Percentiles rank a stretch among this genome's conserved stretches.
These are phyloP conservation scores for Montipora efflorescens DNA, from an alignment of 64 coral and sea anemone genomes.

Conservation along the genomic window DNA sequence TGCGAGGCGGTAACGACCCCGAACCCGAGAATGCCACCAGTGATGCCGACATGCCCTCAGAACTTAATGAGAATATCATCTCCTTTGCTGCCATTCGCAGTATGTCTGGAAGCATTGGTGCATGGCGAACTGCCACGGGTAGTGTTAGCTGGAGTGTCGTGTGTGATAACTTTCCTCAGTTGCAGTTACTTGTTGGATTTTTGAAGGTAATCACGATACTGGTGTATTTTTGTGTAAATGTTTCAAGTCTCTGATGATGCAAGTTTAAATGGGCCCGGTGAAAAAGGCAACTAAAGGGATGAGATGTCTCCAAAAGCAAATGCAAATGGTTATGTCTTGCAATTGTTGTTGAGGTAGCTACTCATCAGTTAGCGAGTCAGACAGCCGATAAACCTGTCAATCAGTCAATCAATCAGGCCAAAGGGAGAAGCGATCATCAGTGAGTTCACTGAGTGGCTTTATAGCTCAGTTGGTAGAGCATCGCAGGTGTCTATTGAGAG, in stretches of 20 bases:
- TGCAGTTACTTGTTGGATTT: constrained; percentile 82
- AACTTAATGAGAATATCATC: constrained; percentile 58
- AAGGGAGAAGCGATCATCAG: no score
- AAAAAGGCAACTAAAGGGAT: not conserved
- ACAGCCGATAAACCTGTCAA: no score
- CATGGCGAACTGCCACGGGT: constrained; percentile 89
- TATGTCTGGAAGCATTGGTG: constrained; percentile 78
- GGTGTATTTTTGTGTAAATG: not conserved
- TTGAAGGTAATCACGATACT: constrained; percentile 64
- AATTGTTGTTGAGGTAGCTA: no score
- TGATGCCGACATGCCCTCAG: constrained; percentile 77
- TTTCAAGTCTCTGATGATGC: not conserved
- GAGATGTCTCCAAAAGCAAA: not conserved
- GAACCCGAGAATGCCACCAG: constrained; percentile 46
- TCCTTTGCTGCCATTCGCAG: constrained; percentile 83
- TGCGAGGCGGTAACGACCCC: constrained; percentile 21
- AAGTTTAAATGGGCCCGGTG: not conserved
- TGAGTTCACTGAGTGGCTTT: no score
- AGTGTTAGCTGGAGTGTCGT: constrained; percentile 78
- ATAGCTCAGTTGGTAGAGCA: no score
- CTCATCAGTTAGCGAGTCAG: no score
- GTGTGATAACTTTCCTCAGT: constrained; percentile 87
- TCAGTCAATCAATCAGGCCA: no score
- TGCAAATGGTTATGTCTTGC: no score
- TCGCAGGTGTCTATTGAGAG: no score